Base-by-base conservation (phyloP, 2,797 vertebrate species). In the Urocyon cinereoargenteus region DNA sequence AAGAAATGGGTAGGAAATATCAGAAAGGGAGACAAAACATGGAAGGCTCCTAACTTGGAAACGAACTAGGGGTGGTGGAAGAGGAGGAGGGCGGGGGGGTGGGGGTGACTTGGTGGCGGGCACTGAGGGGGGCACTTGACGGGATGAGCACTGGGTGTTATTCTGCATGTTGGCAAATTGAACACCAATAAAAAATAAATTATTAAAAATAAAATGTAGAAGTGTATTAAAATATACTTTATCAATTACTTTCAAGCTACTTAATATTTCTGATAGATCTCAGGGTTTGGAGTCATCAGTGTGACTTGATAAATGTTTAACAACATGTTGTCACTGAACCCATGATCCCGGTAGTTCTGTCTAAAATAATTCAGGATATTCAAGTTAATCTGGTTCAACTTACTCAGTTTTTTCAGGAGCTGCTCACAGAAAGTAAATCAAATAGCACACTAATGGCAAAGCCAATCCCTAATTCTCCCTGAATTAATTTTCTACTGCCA, bases 161-260 rank as follows among this genome's bases (percentile, higher is more conserved):
- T 40, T 40, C 40, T 40, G 40, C 7, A 40, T 40, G 40, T 40
- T 40, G 6, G 40, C 40, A 40, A 40, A 40, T 40, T 40, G 40
- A 40, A 40, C 40, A 40, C 40, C 40, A 40, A 40, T 40, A 40
- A 40, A 40, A 40, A 1, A 40, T 40, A 40, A 40, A 7, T 40
- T 40, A 40, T 40, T 40, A 40, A 40, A 40, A 40, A 40, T 83
- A 75, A 82, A 86, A 75, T 55, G 16, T 9, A 61, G 8, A 77
- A 1, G 2, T 86, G 91, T 75, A 93, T n/a, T 90, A 91, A 83
- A 72, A 84, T 14, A 14, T 53, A 81, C 55, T 91, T 93, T 93
- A 89, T 28, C 59, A 64, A 82, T n/a, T 89, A 75, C 85, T 57
- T 93, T 94, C 45, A 85, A 95, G 45, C 89, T 87, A 83, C 68